A percentile compares a stretch with the other conserved stretches of the same genome.
Conservation (phyloP, 2,113 vertebrate genomes). For the Aix galericulata region DNA sequence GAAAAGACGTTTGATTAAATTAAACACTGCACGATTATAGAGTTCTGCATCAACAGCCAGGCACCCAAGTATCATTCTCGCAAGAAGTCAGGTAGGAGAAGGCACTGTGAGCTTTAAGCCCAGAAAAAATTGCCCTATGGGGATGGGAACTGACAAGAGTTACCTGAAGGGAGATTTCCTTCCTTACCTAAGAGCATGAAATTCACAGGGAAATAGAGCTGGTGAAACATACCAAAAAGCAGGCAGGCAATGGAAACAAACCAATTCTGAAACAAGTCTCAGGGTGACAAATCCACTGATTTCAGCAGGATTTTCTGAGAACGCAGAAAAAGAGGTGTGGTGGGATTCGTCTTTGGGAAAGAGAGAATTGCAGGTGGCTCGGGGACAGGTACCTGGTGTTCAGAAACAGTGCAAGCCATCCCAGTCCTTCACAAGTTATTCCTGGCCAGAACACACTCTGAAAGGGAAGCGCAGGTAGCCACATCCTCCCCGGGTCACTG, state of each 20-base stretch:
- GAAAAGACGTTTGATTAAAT: background rate
- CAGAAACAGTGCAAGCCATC: background rate
- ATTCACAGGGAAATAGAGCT: background rate
- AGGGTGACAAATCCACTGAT: background rate
- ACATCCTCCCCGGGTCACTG: slow-evolving; percentile 23
- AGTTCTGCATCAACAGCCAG: background rate
- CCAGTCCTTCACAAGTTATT: background rate
- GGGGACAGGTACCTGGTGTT: background rate
- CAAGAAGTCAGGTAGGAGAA: background rate
- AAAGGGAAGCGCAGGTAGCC: slow-evolving; percentile 24
- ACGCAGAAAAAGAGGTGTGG: rapidly evolving
- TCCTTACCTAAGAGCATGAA: background rate
- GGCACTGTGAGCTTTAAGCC: background rate
- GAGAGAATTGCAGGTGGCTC: background rate
- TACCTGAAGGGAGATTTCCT: background rate
- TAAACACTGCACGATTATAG: background rate
- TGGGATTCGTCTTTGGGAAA: background rate
- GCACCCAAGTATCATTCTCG: background rate
- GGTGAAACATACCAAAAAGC: background rate
- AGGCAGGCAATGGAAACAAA: background rate
- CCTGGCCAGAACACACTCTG: slow-evolving; percentile 11
- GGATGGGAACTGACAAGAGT: background rate
- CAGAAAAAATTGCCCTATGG: background rate
- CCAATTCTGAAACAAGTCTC: background rate
- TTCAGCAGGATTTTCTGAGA: background rate